Conservation (phyloP, 2,888 invertebrate species). For the Pyrgus malvae region DNA sequence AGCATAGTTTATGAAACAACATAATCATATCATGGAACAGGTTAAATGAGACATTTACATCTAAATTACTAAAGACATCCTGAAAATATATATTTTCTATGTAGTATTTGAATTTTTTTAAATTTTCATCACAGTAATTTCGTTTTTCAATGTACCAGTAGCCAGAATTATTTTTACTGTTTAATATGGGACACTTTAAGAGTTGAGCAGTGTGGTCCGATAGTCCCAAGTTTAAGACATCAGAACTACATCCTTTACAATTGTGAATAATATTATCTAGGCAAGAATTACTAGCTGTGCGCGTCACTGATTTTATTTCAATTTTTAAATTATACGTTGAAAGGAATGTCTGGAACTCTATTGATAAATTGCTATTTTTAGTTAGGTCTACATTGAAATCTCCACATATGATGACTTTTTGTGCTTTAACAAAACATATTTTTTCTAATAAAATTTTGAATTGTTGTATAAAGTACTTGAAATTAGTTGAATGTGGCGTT, state of each 20-base stretch:
- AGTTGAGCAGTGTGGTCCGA: neutral
- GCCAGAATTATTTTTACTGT: neutral
- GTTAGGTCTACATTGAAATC: neutral
- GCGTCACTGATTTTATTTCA: constrained; percentile 9
- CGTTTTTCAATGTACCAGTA: neutral
- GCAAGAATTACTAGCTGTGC: neutral
- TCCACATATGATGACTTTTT: neutral
- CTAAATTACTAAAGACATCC: neutral
- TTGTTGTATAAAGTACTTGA: neutral
- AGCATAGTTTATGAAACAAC: neutral
- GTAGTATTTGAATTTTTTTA: neutral
- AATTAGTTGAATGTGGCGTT: neutral
- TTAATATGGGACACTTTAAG: neutral
- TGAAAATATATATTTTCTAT: neutral
- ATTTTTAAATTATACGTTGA: constrained; percentile 12
- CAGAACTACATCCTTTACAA: neutral
- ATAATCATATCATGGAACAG: neutral
- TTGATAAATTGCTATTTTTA: neutral
- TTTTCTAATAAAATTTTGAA: neutral
- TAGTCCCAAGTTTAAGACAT: neutral
- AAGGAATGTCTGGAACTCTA: constrained; percentile 8
- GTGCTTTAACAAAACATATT: neutral
- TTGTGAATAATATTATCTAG: neutral
- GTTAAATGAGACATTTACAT: neutral
- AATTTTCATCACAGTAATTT: neutral